Base-by-base conservation (phyloP, 2,888 invertebrate species). In the Tiliacea aurago region DNA sequence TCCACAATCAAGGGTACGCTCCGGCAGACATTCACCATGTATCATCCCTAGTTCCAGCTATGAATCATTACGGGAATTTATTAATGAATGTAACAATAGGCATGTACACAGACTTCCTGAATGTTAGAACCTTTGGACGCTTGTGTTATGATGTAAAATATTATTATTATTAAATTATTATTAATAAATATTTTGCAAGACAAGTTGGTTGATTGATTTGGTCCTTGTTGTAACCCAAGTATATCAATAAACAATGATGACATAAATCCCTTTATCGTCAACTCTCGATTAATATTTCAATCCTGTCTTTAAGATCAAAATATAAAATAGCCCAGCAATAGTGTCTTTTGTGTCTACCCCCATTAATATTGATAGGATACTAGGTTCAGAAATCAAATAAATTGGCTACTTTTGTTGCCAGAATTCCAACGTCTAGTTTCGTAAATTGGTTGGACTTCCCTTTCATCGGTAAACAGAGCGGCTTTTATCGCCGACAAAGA, bases 1-100 rank as follows among this genome's bases (percentile, higher is more conserved):
- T 87, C 87, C 88, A 89, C 89, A 91, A 91, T 92, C 90, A 92
- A 90, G 89, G 85, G 84, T 84, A 85, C 84, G 85, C 86, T 88
- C 85, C 82, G 84, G 64, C 75, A 76, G 88, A 88, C 87, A 90
- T 87, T 90, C 86, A 86, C 86, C 77, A 88, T 89, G 88, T 86
- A 88, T 87, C 89, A 90, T 87, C 81, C 81, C 72, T 83, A 83
- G 83, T 87, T 81, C 83, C 80, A 84, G 80, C 76, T 81, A 88
- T 90, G 87, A 87, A 89, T 89, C 86, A 88, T 87, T 87, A 90
- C 83, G 78, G 73, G 72, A 83, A 73, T 83, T 76, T 85, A 84
- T 85, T 83, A 82, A 81, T 78, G 58, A 69, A 58, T 66, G 49
- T 73, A 56, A 76, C 75, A 70, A 81, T 75, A 61, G 59, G 18